Evolutionary conservation across 2,797 vertebrate genomes (phyloP).

Genomic region (Diceros bicornis): DNA sequence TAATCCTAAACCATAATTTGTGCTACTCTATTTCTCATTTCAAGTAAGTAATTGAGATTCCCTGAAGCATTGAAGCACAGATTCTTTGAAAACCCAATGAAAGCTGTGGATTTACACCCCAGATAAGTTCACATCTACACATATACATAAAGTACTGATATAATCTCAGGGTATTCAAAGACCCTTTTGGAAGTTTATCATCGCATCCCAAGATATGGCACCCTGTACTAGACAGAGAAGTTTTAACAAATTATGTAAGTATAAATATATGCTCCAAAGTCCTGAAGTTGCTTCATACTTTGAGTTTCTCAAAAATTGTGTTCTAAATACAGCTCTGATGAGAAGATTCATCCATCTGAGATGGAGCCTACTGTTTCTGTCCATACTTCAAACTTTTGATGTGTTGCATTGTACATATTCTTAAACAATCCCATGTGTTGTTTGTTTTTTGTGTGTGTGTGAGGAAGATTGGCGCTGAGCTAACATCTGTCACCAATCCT

Average conservation of each 20-base stretch:
- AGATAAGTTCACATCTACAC: not conserved
- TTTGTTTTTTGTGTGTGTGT: no score
- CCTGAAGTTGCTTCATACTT: not conserved
- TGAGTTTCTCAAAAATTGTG: not conserved
- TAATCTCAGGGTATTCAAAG: not conserved
- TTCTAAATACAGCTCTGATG: not conserved
- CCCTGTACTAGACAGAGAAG: not conserved
- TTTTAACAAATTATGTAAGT: not conserved
- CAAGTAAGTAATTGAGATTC: not conserved
- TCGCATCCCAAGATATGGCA: not conserved
- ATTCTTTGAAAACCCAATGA: conserved; percentile 15
- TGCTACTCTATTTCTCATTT: not conserved
- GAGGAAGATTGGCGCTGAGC: no score
- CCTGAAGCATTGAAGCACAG: not conserved
- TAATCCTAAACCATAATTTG: conserved; percentile 19
- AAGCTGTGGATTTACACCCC: not conserved
- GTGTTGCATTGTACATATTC: not conserved
- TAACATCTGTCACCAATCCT: no score
- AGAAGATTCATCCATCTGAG: not conserved
- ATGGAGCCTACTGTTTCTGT: not conserved
- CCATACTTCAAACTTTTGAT: not conserved
- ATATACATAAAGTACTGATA: not conserved
- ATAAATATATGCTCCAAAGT: not conserved
- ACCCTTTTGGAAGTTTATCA: not conserved
- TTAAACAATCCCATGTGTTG: not conserved